Evolutionary conservation across 2,113 vertebrate species (phyloP), one percentile per base, ranked within the genome.

Genomic region (Girardinichthys multiradiatus): DNA sequence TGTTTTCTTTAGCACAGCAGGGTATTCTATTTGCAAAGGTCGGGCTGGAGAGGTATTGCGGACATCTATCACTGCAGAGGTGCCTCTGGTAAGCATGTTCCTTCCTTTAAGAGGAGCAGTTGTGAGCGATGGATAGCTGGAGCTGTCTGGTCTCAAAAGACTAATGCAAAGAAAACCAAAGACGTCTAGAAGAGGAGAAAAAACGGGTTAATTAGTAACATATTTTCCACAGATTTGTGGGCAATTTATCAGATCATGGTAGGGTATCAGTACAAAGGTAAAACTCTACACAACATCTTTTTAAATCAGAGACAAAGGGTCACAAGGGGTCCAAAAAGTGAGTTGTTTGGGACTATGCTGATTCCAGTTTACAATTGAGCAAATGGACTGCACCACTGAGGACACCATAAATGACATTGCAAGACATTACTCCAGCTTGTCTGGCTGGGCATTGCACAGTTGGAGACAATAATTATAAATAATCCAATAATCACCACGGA

Each of bases 1-100:
- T 98, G 96, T 98, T 99, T 97, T 97, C 96, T 96, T 99, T 97
- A 98, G 97, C 97, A 96, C 97, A 98, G 97, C 97, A 97, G 97
- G 98, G 96, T 96, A 96, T 98, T 96, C 96, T 98, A 96, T 98
- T 98, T 97, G 96, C 95, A 94, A 94, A 95, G 95, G 80, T 83
- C 88, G 95, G 95, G 94, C 93, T 94, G 92, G 94, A 95, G 96
- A 97, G 96, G 96, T 96, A 97, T 96, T 95, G 96, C 93, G 96
- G 93, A 97, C 95, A 97, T 98, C 95, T 97, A 92, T 96, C 90
- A 86, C 90, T 95, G 95, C 94, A 90, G 91, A 64, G 72, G 92
- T 92, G 96, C 96, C 96, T 96, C 93, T 90, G 94, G 78, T 91
- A 77, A 91, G 86, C 83, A 72, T 59, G 84, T 60, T 82, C 61